Evolutionary conservation across 1,140 invertebrate species (phyloP).

Genomic region (Thaumatotibia leucotreta): DNA sequence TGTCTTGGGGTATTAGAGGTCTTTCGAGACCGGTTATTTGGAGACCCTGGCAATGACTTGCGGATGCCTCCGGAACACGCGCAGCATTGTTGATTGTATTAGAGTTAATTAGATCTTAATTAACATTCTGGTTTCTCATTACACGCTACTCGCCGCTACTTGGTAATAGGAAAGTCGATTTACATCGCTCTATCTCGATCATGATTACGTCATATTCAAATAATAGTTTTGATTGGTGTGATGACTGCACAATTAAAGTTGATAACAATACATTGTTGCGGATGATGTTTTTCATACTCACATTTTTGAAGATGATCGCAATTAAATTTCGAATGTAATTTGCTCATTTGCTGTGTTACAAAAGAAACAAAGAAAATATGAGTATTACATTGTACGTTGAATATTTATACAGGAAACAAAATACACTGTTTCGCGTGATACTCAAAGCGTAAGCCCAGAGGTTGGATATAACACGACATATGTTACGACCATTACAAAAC

Average conservation of each 20-base stretch:
- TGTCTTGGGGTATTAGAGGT: slow-evolving; percentile 43
- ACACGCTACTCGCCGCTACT: slow-evolving; percentile 69
- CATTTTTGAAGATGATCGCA: background rate
- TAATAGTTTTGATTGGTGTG: slow-evolving; percentile 46
- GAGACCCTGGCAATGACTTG: slow-evolving; percentile 65
- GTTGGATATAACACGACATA: background rate
- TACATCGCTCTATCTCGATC: slow-evolving; percentile 54
- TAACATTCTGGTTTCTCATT: slow-evolving; percentile 75
- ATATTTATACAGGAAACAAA: no score
- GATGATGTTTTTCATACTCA: background rate
- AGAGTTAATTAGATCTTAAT: slow-evolving; percentile 75
- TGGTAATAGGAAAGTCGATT: slow-evolving; percentile 64
- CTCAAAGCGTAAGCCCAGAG: background rate
- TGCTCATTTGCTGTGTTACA: background rate
- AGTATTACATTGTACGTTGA: no score
- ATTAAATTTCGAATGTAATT: background rate
- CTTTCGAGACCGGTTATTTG: slow-evolving; percentile 37
- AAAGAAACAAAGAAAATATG: background rate
- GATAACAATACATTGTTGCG: background rate
- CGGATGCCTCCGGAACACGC: slow-evolving; percentile 60
- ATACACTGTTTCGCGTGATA: background rate
- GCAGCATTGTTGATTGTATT: slow-evolving; percentile 73
- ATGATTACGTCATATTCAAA: slow-evolving; percentile 40
- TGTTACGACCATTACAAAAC: background rate
- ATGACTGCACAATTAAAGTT: slow-evolving; percentile 9